Evolutionary conservation across 1,140 invertebrate species (phyloP).

Genomic region (Drosophila ambigua): DNA sequence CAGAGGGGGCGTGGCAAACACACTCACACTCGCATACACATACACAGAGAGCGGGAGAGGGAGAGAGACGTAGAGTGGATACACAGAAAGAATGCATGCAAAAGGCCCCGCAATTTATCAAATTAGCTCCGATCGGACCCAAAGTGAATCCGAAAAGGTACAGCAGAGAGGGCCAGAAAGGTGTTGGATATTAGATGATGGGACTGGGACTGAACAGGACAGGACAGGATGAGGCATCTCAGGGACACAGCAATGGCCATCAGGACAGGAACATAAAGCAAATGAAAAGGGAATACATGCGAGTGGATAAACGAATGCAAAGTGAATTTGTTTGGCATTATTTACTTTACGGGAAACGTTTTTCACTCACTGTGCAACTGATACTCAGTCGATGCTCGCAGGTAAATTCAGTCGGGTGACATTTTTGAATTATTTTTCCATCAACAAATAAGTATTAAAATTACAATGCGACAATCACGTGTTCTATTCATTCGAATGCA

Average conservation of each 20-base stretch:
- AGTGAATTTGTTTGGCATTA: no score
- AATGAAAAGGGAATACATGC: no score
- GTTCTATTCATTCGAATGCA: no score
- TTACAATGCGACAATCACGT: no score
- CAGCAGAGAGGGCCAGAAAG: constrained; percentile 11
- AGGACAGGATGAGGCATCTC: not conserved
- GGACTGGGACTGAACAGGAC: not conserved
- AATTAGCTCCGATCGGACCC: constrained; percentile 70
- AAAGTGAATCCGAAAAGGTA: constrained; percentile 19
- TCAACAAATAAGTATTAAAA: no score
- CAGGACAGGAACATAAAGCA: not conserved
- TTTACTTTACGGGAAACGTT: no score
- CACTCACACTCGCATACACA: constrained; percentile 11
- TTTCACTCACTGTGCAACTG: no score
- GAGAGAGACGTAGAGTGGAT: no score
- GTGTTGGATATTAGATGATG: constrained; percentile 52
- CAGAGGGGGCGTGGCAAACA: constrained; percentile 58
- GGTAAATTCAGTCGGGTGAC: no score
- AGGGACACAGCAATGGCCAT: constrained; percentile 39
- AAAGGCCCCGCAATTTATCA: constrained; percentile 75
- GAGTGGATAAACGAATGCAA: no score
- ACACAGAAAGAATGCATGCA: constrained; percentile 48
- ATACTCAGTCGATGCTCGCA: no score
- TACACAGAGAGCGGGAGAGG: not conserved
- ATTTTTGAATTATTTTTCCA: no score